Evolutionary conservation across 2,797 vertebrate species (phyloP).

Genomic region (Chelonia mydas): DNA sequence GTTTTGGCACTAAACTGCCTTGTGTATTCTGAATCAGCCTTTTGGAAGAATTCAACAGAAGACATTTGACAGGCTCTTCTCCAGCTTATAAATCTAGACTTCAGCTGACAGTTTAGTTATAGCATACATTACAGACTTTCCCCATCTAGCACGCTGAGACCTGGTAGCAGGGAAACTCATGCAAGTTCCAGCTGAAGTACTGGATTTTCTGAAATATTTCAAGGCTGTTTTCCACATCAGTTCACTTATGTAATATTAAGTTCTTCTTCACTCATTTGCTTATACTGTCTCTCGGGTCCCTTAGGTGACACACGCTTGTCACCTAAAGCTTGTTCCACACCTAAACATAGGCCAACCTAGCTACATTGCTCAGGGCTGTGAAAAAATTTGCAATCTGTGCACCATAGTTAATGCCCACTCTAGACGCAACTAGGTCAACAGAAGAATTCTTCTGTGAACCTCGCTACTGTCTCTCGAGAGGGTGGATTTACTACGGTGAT

Average conservation of each 20-base stretch:
- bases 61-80: neutral
- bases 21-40: constrained; percentile 23
- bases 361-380: neutral
- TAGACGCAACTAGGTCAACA: neutral
- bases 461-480: neutral
- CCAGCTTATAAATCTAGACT: neutral
- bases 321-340: too few species aligned
- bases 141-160: neutral
- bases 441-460: neutral
- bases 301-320: constrained; percentile 23
- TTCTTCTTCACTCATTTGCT: constrained; percentile 20
- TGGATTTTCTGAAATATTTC: neutral
- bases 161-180: fast-evolving
- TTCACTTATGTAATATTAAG: neutral
- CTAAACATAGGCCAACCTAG: too few species aligned
- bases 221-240: neutral
- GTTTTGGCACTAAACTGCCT: constrained; percentile 8
- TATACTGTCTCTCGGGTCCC: neutral
- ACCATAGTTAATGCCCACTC: neutral
- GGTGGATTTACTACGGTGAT: neutral
- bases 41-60: neutral
- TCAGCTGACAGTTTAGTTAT: neutral
- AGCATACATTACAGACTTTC: neutral
- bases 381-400: neutral
- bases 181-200: neutral